Evolutionary conservation across 2,113 vertebrate genomes (phyloP), one percentile per base, ranked within the genome.

Genomic region (Corvus hawaiiensis): DNA sequence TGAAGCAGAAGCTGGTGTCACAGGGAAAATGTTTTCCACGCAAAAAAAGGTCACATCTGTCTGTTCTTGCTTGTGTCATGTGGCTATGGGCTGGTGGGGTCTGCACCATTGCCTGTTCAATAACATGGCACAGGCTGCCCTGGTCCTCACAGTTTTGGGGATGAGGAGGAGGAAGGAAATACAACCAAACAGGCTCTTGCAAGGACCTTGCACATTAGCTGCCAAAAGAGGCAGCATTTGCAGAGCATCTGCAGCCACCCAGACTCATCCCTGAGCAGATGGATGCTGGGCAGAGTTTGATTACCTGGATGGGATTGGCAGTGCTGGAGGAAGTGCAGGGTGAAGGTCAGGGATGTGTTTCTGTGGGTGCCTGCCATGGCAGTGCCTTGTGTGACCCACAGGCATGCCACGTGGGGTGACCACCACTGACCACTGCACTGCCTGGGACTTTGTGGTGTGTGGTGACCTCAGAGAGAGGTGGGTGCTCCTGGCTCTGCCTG

Each of bases 41-140:
- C 16, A 37, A 48, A 41, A 43, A 81, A 51, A 18, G 4, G 15
- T 68, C 49, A 56, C 7, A 44, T 61, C 46, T 58, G 30, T 32
- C 28, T 0, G 0, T 48, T 80, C 41, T 76, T 73, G 26, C 18
- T 61, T 73, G 44, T 0, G 0, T 18, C 10, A 0, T 13, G 23
- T 20, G 23, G 19, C 19, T 55, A 1, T 56, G 32, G 33, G 27
- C 43, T 77, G 58, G 5, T 48, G 63, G 41, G 24, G 37, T n/a
- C 51, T 83, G 56, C 49, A 59, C n/a, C 3, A 3, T 5, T 58
- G 52, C 17, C 41, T 7, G 3, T 55, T 62, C 48, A 72, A 4
- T 30, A 51, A 24, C 0, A 1, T 4, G 4, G 52, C 63, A 64
- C 16, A 51, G 58, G 7, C 52, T 83, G 49, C 20, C 22, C 49